A percentile compares a stretch with the other conserved stretches of the same genome.
Evolutionary conservation across 53 echinoderm and acorn worm species (phyloP).

Genomic region (Holothuria scabra): DNA sequence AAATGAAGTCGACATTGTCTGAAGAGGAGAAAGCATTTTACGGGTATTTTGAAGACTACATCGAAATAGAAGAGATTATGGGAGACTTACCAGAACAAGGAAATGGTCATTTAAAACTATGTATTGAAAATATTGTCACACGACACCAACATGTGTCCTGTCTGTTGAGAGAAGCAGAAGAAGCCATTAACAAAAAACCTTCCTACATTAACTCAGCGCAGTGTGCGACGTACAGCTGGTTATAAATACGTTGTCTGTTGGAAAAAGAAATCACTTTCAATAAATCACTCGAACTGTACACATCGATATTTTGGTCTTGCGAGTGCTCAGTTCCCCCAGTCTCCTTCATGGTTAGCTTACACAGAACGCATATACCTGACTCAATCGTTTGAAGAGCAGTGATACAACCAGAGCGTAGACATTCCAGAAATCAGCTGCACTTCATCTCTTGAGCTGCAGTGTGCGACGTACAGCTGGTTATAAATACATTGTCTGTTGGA

Average conservation of each 20-base stretch:
- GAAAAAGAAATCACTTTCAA: too few species aligned
- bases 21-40: too few species aligned
- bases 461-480: not conserved
- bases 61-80: not conserved
- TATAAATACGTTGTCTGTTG: not conserved
- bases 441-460: too few species aligned
- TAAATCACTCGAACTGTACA: too few species aligned
- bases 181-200: not conserved
- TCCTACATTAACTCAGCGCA: not conserved
- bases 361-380: too few species aligned
- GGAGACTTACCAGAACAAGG: not conserved
- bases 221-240: not conserved
- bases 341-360: too few species aligned
- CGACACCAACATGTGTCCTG: not conserved
- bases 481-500: too few species aligned
- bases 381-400: too few species aligned
- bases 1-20: not conserved
- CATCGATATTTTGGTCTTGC: too few species aligned
- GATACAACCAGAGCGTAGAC: too few species aligned
- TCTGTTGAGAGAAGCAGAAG: not conserved
- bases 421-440: too few species aligned
- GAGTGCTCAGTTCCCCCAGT: too few species aligned
- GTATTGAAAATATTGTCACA: not conserved
- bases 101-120: not conserved
- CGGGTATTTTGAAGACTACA: not conserved